Percentiles rank a stretch among this genome's conserved stretches.
Evolutionary conservation across 2,888 invertebrate genomes (phyloP).

Genomic region (Hypercompe scribonia): DNA sequence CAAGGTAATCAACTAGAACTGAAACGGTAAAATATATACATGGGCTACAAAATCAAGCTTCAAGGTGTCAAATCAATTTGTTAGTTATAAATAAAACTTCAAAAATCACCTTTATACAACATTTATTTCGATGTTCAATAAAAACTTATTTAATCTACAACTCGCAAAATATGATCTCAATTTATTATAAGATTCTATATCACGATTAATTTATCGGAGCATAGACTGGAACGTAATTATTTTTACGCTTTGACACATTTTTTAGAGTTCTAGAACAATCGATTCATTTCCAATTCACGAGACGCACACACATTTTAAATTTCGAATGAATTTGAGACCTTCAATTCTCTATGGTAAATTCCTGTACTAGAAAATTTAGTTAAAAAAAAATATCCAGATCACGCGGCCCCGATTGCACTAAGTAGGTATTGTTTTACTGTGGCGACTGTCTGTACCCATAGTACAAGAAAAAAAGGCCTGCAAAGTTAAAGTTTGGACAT

Average conservation of each 20-base stretch:
- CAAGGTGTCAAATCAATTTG: not conserved
- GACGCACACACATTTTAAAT: not conserved
- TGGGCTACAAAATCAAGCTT: not conserved
- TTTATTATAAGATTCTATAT: not conserved
- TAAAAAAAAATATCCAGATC: not conserved
- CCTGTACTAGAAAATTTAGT: not conserved
- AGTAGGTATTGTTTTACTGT: not conserved
- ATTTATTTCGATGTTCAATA: constrained; percentile 40
- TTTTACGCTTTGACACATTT: not conserved
- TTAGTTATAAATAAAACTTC: constrained; percentile 21
- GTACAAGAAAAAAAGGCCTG: not conserved
- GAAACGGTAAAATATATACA: no score
- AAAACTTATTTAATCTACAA: constrained; percentile 35
- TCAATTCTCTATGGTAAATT: not conserved
- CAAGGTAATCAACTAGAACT: no score
- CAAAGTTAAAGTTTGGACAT: no score
- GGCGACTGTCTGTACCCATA: not conserved
- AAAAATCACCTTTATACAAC: constrained; percentile 28
- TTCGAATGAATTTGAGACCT: not conserved
- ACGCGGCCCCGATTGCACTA: not conserved
- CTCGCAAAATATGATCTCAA: constrained; percentile 18
- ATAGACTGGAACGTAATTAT: not conserved
- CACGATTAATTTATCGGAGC: constrained; percentile 6
- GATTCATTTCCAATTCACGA: not conserved
- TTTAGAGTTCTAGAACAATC: not conserved